Evolutionary conservation across 2,113 vertebrate genomes (phyloP).

Genomic region (Suncus etruscus): DNA sequence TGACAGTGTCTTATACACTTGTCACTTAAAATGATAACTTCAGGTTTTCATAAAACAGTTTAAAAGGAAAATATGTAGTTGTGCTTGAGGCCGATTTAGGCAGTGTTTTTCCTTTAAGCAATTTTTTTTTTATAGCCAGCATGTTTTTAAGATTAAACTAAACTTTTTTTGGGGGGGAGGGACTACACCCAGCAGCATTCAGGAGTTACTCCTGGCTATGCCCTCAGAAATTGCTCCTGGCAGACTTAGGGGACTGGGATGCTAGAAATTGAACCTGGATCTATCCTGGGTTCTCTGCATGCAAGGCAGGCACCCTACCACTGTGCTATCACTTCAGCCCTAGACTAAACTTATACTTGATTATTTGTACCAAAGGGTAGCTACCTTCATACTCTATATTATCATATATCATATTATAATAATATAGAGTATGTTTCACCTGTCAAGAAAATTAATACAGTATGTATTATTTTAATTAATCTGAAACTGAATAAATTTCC

Average conservation of each 20-base stretch:
- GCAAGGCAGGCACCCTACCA: too few species aligned
- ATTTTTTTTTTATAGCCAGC: background rate
- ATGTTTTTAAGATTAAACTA: background rate
- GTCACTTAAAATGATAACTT: constrained; percentile 16
- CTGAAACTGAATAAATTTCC: background rate
- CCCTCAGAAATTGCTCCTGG: too few species aligned
- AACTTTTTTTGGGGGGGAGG: background rate
- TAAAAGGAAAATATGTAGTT: background rate
- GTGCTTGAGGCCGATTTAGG: background rate
- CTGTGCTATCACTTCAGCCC: too few species aligned
- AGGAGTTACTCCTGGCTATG: too few species aligned
- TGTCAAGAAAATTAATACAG: background rate
- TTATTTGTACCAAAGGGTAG: constrained; percentile 8
- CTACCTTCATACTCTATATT: too few species aligned
- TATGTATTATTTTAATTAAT: constrained; percentile 7
- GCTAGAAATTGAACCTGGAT: too few species aligned
- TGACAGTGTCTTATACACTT: background rate
- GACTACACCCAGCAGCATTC: too few species aligned
- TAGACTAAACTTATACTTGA: background rate
- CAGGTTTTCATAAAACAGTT: constrained; percentile 27
- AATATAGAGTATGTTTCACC: constrained; percentile 17
- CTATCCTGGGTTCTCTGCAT: too few species aligned
- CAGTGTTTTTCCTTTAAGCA: background rate
- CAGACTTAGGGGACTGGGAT: too few species aligned
- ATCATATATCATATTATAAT: background rate